Percentiles rank a stretch among this genome's conserved stretches.
Evolutionary conservation across 2,888 invertebrate species (phyloP).

Genomic region (Chloroclysta siterata): DNA sequence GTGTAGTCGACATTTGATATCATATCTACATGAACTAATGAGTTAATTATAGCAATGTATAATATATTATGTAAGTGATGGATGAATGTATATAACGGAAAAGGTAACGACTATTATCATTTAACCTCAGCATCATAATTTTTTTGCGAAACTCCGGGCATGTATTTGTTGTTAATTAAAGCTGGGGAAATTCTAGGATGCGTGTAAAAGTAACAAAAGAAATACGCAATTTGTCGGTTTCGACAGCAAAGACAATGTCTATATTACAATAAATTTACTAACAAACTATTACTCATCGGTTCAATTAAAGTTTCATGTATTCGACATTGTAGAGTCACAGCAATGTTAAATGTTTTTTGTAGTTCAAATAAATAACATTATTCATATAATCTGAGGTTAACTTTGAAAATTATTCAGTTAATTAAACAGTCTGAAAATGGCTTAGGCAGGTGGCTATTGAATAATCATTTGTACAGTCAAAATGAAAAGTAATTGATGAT

Average conservation of each 20-base stretch:
- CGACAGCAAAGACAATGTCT: slow-evolving; percentile 50
- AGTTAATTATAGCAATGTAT: slow-evolving; percentile 20
- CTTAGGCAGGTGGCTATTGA: background rate
- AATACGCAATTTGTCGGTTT: slow-evolving; percentile 38
- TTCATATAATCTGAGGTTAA: slow-evolving; percentile 10
- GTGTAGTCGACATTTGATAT: slow-evolving; percentile 4
- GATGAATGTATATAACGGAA: slow-evolving; percentile 10
- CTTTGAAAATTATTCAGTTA: slow-evolving; percentile 7
- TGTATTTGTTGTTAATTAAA: slow-evolving; percentile 14
- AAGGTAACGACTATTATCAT: slow-evolving; percentile 23
- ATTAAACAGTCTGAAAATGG: slow-evolving; percentile 4
- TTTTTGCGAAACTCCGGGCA: slow-evolving; percentile 16
- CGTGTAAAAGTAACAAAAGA: slow-evolving; percentile 32
- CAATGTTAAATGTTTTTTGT: slow-evolving; percentile 38
- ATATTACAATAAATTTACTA: slow-evolving; percentile 31
- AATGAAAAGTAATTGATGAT: background rate
- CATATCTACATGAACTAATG: slow-evolving; percentile 12
- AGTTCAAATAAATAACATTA: slow-evolving; percentile 7
- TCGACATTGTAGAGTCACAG: slow-evolving; percentile 42
- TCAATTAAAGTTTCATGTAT: slow-evolving; percentile 52
- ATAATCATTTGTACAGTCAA: background rate
- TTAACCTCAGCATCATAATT: slow-evolving; percentile 15
- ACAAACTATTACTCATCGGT: slow-evolving; percentile 49
- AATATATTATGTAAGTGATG: slow-evolving; percentile 6
- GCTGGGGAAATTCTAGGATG: slow-evolving; percentile 30